Percentiles rank a stretch among this genome's conserved stretches.
Evolutionary conservation across 2,888 invertebrate species (phyloP).

Genomic region (Xanthorhoe spadicearia): DNA sequence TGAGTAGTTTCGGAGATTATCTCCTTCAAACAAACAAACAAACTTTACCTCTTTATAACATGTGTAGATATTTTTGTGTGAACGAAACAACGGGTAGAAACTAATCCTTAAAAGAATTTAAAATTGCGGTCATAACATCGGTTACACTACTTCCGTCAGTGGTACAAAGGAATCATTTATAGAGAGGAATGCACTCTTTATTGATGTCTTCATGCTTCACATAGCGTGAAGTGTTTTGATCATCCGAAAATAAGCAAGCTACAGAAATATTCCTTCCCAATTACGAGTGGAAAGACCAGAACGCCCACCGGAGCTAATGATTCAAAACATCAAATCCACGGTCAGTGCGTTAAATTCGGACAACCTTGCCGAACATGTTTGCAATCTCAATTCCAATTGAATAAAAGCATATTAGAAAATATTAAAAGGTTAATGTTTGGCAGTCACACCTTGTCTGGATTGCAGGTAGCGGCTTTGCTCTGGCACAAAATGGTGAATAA

Average conservation of each 20-base stretch:
- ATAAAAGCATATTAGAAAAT: slow-evolving; percentile 17
- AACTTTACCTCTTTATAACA: no score
- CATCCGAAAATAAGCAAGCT: slow-evolving; percentile 20
- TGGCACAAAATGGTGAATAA: neutral
- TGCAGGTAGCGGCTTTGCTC: slow-evolving; percentile 1
- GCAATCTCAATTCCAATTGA: slow-evolving; percentile 24
- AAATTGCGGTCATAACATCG: neutral
- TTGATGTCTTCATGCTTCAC: slow-evolving; percentile 9
- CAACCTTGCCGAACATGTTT: slow-evolving; percentile 38
- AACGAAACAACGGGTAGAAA: neutral
- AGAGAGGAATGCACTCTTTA: slow-evolving; percentile 6
- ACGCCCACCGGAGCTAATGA: slow-evolving; percentile 40
- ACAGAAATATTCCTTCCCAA: slow-evolving; percentile 32
- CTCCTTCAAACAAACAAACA: no score
- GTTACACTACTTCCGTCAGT: neutral
- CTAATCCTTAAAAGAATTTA: neutral
- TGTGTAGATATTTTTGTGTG: neutral
- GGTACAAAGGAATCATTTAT: neutral
- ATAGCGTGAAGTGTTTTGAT: slow-evolving; percentile 32
- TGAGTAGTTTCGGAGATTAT: no score
- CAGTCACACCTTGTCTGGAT: slow-evolving; percentile 18
- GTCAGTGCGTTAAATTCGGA: slow-evolving; percentile 40
- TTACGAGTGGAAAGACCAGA: slow-evolving; percentile 34
- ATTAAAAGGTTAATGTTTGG: slow-evolving; percentile 27
- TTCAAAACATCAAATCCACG: slow-evolving; percentile 33